Evolutionary conservation across 2,113 vertebrate species (phyloP), one percentile per base, ranked within the genome.

Genomic region (Amphiprion percula): DNA sequence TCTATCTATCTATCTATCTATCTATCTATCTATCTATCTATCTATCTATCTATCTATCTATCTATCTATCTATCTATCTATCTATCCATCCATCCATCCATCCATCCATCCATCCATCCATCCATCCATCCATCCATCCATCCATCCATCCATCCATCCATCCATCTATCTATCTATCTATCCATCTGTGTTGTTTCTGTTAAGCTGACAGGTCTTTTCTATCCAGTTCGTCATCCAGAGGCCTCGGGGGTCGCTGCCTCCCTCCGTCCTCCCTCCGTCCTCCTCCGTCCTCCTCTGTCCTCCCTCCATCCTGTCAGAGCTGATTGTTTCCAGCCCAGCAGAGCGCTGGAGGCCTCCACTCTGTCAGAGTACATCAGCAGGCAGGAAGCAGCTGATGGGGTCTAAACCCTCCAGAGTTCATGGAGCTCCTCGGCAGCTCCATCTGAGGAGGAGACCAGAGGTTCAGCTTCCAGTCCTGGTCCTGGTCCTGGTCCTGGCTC

Each of bases 241-340:
- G 86, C 94, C 94, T 74, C 80, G 7, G 7, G 24, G 55, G 93
- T 89, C 82, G 72, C 87, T 74, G 77, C 82, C 82, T 74, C 85
- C 62, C 61, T 54, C 21, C 28, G 9, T 63, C 37, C 47, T 50
- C 60, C 60, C 74, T 72, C 73, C 68, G 23, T 80, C 68, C 84
- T 73, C 67, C 41, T 70, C 64, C 49, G 2, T 41, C 21, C 63
- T 17, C 79, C 78, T 24, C 70, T 47, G 39, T 60, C 64, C 72
- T 74, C 79, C 63, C 83, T 69, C 62, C 61, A 79, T 70, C 86
- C 53, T 95, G 94, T 95, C 95, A 94, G 83, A 92, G 93, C 88
- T 91, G 94, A 94, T 95, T 94, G 92, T 94, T 95, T 95, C 94
- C 94, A 94, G 91, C 83, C 93, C 91, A 94, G 86, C 91, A 90